Evolutionary conservation across 1,140 invertebrate species (phyloP).

Genomic region (Sminthurinus signatus): DNA sequence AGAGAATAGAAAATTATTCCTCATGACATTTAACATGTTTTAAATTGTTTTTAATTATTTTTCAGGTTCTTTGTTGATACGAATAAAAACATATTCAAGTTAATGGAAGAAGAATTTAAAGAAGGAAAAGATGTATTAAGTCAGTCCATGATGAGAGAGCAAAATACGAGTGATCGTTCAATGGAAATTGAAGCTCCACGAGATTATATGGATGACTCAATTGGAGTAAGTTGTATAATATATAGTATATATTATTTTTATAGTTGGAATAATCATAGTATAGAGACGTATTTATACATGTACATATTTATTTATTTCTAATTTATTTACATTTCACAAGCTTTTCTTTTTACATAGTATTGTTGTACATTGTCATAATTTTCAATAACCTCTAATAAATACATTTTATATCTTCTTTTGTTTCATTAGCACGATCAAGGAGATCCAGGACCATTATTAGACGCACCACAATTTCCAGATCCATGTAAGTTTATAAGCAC

Average conservation of each 20-base stretch:
- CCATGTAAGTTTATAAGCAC: background rate
- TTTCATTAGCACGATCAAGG: background rate
- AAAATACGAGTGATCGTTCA: background rate
- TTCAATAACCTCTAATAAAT: no score
- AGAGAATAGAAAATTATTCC: background rate
- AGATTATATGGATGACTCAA: background rate
- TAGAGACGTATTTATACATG: no score
- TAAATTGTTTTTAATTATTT: no score
- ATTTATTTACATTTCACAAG: no score
- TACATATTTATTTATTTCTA: no score
- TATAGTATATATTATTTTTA: no score
- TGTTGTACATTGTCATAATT: no score
- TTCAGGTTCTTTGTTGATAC: conserved; percentile 19
- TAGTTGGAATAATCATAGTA: no score
- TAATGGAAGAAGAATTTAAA: conserved; percentile 12
- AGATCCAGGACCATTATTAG: background rate
- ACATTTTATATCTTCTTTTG: no score
- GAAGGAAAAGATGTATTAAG: conserved; percentile 8
- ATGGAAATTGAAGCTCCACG: conserved; percentile 7
- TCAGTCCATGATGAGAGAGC: background rate
- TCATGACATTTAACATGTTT: no score
- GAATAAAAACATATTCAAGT: conserved; percentile 10
- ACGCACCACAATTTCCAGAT: background rate
- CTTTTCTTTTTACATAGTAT: no score
- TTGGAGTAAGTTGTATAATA: conserved; percentile 1